A percentile compares a stretch with the other conserved stretches of the same genome.
These are phyloP conservation scores for Anneissia japonica DNA, from an alignment of 35 echinoderm and acorn worm species.

Conservation along the genomic window DNA sequence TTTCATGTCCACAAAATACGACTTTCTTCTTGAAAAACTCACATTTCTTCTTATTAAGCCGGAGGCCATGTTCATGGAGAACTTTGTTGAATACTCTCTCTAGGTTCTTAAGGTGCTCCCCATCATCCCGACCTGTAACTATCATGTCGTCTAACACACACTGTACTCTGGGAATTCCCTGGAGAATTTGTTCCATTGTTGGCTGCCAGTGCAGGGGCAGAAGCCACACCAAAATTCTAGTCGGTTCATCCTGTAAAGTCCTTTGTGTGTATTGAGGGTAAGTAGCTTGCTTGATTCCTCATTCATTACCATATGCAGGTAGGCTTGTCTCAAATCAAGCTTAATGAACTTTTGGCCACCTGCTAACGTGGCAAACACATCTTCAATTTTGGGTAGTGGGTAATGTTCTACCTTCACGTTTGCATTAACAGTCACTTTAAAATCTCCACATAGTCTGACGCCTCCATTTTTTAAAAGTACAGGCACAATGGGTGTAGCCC, in stretches of 20 bases:
- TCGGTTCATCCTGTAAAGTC: conserved; percentile 1
- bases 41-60: conserved; percentile 4
- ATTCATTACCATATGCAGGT: not conserved
- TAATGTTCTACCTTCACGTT: too few relatives aligned
- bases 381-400: too few relatives aligned
- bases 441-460: conserved; percentile 6
- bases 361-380: conserved; percentile 10
- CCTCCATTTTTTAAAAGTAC: conserved; percentile 1
- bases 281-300: not conserved
- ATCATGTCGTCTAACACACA: conserved; percentile 17
- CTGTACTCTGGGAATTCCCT: not conserved
- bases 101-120: conserved; percentile 1
- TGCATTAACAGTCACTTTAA: conserved; percentile 10
- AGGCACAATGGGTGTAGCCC: not conserved
- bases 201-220: not conserved
- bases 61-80: conserved; percentile 4
- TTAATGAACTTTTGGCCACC: conserved; percentile 5
- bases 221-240: not conserved
- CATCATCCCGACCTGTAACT: not conserved
- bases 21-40: conserved; percentile 1
- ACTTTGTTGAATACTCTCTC: not conserved
- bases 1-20: not conserved
- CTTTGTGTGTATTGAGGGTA: conserved; percentile 18
- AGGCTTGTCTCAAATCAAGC: conserved; percentile 7
- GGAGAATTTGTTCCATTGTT: not conserved